Base-by-base conservation (phyloP, 2,113 vertebrate genomes). In the Globicephala melas region DNA sequence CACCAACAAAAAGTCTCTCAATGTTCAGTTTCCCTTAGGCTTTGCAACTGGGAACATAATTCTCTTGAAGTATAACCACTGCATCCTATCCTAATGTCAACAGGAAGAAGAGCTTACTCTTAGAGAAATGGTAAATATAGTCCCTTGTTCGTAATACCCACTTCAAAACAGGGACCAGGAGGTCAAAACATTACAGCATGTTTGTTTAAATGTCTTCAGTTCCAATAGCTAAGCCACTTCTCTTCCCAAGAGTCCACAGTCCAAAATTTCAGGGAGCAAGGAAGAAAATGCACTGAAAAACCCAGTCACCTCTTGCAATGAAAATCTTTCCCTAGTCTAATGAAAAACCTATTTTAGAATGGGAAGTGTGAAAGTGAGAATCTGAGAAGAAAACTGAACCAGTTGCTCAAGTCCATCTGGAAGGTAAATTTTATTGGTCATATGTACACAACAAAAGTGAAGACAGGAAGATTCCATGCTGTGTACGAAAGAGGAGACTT, bases 151-250 rank as follows among this genome's bases (percentile, higher is more conserved):
- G 1, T 21, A 83, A 91, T 85, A 55, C 14, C 15, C 63, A 74
- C 47, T 82, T 94, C 55, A 94, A 25, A 38, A 9, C 65, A 79
- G 55, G 33, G 89, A 63, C 13, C 55, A 60, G 21, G 68, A 95
- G 18, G 2, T 85, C 73, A 91, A 63, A 31, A 3, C 13, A 91
- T 81, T 80, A 60, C 6, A 85, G 25, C 20, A n/a, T 79, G 50
- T 96, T 82, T 89, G 41, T 88, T 94, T 94, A 68, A 94, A 94
- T 63, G 62, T 44, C 26, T 79, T 95, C 31, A 36, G 23, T 73
- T 77, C 47, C 81, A 85, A 41, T 21, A 62, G 36, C 53, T 47
- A 26, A 92, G 38, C 36, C 12, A 60, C 26, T 82, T 85, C 80
- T 77, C 41, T 89, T 91, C 8, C 15, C 25, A 84, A 70, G 50